Conservation (phyloP, 2,113 vertebrate genomes). For the Ovibos moschatus region DNA sequence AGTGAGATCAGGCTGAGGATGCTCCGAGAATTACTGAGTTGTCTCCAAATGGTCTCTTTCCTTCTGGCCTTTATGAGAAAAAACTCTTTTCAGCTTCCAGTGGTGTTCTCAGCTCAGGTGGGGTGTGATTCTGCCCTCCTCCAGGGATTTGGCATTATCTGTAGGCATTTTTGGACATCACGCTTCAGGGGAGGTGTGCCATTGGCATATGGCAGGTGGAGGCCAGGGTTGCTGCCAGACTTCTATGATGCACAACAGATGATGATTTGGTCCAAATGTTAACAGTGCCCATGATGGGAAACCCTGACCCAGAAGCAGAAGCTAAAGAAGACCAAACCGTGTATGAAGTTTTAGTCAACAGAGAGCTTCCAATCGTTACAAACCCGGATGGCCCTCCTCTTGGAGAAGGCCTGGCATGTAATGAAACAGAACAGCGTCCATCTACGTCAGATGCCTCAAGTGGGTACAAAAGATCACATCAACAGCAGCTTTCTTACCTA, state of each 20-base stretch:
- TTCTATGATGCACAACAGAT: not conserved
- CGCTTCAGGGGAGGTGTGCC: not conserved
- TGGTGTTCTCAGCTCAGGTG: not conserved
- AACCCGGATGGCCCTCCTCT: not conserved
- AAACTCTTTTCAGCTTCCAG: not conserved
- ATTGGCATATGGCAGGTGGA: not conserved
- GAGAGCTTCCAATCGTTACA: not conserved
- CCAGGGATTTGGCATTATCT: not conserved
- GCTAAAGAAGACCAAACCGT: not conserved
- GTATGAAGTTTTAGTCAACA: not conserved
- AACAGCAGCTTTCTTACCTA: conserved; percentile 75
- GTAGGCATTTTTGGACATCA: not conserved
- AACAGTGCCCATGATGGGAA: not conserved
- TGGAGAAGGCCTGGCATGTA: not conserved
- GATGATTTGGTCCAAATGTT: not conserved
- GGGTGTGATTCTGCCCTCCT: not conserved
- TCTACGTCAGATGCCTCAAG: conserved; percentile 78
- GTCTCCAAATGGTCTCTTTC: not conserved
- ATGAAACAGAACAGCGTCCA: conserved; percentile 37
- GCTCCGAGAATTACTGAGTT: not conserved
- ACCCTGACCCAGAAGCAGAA: not conserved
- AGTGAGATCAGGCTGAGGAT: not conserved
- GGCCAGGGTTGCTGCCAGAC: not conserved
- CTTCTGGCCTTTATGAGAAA: not conserved
- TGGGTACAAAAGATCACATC: conserved; percentile 77